Evolutionary conservation across 1,140 invertebrate genomes (phyloP).

Genomic region (Coelopa frigida): DNA sequence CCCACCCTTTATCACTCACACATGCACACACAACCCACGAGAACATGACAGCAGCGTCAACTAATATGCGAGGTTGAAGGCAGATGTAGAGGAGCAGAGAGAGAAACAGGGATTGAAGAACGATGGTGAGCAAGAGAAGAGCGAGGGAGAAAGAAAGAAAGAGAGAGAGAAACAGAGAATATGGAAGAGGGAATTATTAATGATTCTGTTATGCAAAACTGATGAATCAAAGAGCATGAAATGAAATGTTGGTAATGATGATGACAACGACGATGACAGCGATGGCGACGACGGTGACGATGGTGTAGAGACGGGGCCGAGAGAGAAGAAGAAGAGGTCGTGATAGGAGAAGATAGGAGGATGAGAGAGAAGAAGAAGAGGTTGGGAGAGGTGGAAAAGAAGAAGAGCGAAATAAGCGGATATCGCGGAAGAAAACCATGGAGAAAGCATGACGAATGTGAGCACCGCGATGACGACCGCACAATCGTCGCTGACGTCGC

Average conservation of each 20-base stretch:
- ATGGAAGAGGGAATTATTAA: constrained; percentile 2
- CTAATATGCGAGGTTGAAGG: no score
- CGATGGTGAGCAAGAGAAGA: not conserved
- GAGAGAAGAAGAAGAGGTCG: not conserved
- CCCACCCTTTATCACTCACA: no score
- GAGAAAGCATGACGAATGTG: no score
- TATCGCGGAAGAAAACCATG: not conserved
- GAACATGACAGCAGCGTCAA: no score
- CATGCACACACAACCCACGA: no score
- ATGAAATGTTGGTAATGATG: not conserved
- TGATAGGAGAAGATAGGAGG: not conserved
- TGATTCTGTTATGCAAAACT: constrained; percentile 9
- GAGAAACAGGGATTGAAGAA: no score
- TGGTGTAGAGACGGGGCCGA: not conserved
- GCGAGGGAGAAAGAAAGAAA: not conserved
- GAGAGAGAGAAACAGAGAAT: not conserved
- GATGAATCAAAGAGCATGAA: constrained; percentile 1
- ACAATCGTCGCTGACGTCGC: no score
- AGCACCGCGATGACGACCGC: no score
- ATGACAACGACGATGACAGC: not conserved
- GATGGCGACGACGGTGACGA: not conserved
- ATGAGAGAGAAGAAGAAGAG: not conserved
- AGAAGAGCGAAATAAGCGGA: not conserved
- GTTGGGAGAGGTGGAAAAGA: not conserved
- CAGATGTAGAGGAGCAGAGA: no score